These are phyloP conservation scores for Cephalopholis sonnerati DNA, from an alignment of 2,113 vertebrate species.

Conservation along the genomic window DNA sequence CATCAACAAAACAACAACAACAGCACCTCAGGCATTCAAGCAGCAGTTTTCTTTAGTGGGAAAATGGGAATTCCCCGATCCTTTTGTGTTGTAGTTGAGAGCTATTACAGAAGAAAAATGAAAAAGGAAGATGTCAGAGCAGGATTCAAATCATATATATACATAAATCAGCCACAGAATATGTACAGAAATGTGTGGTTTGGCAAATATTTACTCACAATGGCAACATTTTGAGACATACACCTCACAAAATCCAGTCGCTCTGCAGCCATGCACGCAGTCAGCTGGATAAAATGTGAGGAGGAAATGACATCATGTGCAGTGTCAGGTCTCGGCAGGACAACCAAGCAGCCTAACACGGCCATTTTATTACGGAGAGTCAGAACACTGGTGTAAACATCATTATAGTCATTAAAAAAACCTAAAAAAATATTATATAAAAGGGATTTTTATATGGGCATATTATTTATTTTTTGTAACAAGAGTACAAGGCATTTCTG, in stretches of 20 bases:
- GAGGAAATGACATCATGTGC: constrained; percentile 39
- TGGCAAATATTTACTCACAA: constrained; percentile 27
- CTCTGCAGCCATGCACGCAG: constrained; percentile 15
- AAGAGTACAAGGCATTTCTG: neutral
- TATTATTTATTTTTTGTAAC: constrained; percentile 6
- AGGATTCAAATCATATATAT: neutral
- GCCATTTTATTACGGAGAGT: constrained; percentile 9
- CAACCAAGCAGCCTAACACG: neutral
- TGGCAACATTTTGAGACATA: neutral
- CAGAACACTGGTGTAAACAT: constrained; percentile 32
- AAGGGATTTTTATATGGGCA: constrained; percentile 25
- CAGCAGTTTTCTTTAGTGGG: constrained; percentile 14
- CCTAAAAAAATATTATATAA: constrained; percentile 4
- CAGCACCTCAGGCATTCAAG: constrained; percentile 23
- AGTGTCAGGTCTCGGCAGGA: constrained; percentile 37
- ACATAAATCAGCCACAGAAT: neutral
- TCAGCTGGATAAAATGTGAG: constrained; percentile 13
- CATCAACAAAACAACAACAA: neutral
- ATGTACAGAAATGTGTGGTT: constrained; percentile 4
- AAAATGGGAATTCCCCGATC: neutral
- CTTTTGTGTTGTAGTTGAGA: neutral
- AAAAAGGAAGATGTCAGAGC: neutral
- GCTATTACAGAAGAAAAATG: neutral
- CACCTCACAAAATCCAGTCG: neutral
- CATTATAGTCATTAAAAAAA: constrained; percentile 18